phyloP scores from a whole-genome alignment of 2,888 invertebrate species.

The Oligia fasciuncula region DNA sequence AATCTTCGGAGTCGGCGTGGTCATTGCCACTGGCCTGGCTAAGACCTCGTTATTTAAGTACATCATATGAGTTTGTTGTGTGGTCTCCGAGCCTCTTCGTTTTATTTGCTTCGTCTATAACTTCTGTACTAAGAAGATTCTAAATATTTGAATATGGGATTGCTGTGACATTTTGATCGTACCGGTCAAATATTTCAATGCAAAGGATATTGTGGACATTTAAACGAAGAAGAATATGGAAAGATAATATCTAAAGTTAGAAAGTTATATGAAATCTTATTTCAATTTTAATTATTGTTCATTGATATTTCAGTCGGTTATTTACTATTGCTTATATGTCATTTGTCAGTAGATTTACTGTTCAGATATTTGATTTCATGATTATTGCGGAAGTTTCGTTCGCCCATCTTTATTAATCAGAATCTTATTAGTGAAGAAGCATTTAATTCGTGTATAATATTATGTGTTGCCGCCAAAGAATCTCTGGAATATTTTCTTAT shows the following conservation, averaged over 20 bases:
- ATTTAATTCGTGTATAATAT: constrained; percentile 70
- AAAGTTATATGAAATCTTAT: constrained; percentile 18
- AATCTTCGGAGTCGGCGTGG: constrained; percentile 68
- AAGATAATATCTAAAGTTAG: constrained; percentile 4
- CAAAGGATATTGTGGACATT: background rate
- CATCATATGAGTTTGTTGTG: constrained; percentile 70
- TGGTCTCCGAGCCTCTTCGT: constrained; percentile 50
- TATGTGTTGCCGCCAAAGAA: constrained; percentile 79
- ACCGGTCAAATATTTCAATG: background rate
- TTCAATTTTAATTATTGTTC: background rate
- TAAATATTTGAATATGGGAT: background rate
- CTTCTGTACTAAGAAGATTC: constrained; percentile 53
- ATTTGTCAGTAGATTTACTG: constrained; percentile 16
- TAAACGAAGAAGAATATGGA: background rate
- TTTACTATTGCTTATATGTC: constrained; percentile 13
- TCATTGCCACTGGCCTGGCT: constrained; percentile 69
- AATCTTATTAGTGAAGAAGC: constrained; percentile 65
- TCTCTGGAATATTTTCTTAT: constrained; percentile 80
- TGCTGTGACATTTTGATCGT: constrained; percentile 1
- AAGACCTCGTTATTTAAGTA: constrained; percentile 77
- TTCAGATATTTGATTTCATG: background rate
- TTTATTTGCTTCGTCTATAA: constrained; percentile 56
- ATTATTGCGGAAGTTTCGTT: background rate
- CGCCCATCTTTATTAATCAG: constrained; percentile 4
- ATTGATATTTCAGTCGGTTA: constrained; percentile 1